Evolutionary conservation across 1,140 invertebrate species (phyloP), one percentile per base, ranked within the genome.

Genomic region (Scaptomyza montana): DNA sequence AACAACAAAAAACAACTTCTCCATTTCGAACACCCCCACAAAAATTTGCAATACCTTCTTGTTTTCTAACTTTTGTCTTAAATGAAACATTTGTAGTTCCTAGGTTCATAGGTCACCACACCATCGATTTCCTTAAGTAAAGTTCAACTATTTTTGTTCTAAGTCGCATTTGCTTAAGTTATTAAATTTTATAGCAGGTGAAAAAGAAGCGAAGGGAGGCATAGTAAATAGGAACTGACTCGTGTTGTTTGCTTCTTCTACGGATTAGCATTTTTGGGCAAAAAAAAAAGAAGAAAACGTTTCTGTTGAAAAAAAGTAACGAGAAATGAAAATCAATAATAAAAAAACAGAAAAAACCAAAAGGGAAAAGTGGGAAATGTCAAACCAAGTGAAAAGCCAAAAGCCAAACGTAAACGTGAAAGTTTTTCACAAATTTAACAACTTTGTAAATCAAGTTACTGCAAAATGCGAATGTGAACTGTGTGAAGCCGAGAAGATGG

Each of bases 261-360:
- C 1, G 16, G 16, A 16, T 16, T 16, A 16, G 21, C 21, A 25
- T 25, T 25, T 25, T 25, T 25, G 21, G 21, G 21, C 21, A 21
- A 21, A 21, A 21, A n/a, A n/a, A n/a, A n/a, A n/a, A n/a, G n/a
- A n/a, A n/a, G n/a, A n/a, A n/a, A n/a, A n/a, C n/a, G n/a, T n/a
- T n/a, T n/a, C n/a, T 16, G 16, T 16, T 16, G 16, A 0, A 77
- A 74, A 84, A 51, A 85, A 85, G 74, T 84, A 75, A 64, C 60
- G 61, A 43, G 9, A 77, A 71, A 54, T 62, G 57, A 81, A 87
- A 86, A 86, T 87, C 82, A 86, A 86, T 86, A 86, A 66, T 77
- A 63, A 64, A 43, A 65, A 43, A 16, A 16, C 16, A 16, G 16
- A 16, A 16, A 16, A 16, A 16, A 16, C 16, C 16, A 62, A 41